Conservation (phyloP, 23 tunicate genomes). For the Corella eumyota region DNA sequence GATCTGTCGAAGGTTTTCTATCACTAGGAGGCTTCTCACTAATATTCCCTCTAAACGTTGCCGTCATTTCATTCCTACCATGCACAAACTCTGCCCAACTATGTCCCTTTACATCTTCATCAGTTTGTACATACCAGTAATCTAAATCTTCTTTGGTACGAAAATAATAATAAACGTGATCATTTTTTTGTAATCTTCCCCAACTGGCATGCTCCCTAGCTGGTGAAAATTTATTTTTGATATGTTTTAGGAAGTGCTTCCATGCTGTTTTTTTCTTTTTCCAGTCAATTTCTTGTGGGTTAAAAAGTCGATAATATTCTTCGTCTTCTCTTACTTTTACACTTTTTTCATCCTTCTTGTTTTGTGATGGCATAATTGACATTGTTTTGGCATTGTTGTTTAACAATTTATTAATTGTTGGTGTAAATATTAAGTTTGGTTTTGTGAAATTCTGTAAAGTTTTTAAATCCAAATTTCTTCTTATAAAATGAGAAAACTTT, state of each 20-base stretch:
- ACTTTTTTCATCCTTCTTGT: too few relatives aligned
- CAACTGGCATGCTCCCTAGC: not conserved
- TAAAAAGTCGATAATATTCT: too few relatives aligned
- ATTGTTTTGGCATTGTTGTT: too few relatives aligned
- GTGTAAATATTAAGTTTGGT: too few relatives aligned
- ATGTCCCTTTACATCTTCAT: conserved; percentile 71
- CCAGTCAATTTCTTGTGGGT: too few relatives aligned
- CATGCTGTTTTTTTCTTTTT: conserved; percentile 11
- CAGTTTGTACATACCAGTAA: conserved; percentile 87
- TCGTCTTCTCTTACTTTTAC: too few relatives aligned
- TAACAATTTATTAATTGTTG: too few relatives aligned
- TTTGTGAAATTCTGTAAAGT: too few relatives aligned
- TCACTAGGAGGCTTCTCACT: conserved; percentile 41
- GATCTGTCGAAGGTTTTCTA: conserved; percentile 23
- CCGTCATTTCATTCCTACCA: conserved; percentile 69
- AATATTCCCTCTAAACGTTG: conserved; percentile 62
- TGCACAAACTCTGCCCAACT: conserved; percentile 85
- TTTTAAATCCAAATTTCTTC: too few relatives aligned
- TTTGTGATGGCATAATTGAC: too few relatives aligned
- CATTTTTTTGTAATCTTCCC: not conserved
- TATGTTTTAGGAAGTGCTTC: not conserved
- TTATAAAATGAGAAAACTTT: too few relatives aligned
- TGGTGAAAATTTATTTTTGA: not conserved
- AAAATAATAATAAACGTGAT: conserved; percentile 39
- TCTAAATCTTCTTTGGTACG: conserved; percentile 46